A percentile compares a stretch with the other conserved stretches of the same genome.
These are phyloP conservation scores for Drosophila navojoa DNA, from an alignment of 1,140 invertebrate genomes.

Conservation along the genomic window DNA sequence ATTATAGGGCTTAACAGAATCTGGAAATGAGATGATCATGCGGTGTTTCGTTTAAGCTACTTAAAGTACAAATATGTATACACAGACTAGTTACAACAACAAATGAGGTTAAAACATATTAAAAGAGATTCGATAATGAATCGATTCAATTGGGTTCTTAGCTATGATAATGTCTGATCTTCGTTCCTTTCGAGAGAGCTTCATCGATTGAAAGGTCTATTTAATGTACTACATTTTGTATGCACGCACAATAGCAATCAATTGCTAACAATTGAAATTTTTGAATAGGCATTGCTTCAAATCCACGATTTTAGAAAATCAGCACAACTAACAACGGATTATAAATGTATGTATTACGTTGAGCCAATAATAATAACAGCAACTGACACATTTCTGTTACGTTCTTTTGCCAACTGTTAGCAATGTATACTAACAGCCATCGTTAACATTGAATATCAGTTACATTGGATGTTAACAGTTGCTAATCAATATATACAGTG, in stretches of 20 bases:
- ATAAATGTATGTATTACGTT: no score
- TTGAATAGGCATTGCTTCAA: no score
- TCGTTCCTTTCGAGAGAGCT: not conserved
- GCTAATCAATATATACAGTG: not conserved
- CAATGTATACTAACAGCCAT: no score
- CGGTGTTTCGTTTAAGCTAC: conserved; percentile 46
- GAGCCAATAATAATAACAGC: no score
- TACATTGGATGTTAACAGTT: not conserved
- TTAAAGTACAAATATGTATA: conserved; percentile 14
- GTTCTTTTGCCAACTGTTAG: no score
- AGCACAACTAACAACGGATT: no score
- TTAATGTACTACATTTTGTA: not conserved
- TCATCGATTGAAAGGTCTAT: not conserved
- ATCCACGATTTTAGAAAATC: no score
- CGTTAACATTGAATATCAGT: no score
- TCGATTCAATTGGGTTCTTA: not conserved
- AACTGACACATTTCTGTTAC: no score
- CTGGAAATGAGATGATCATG: conserved; percentile 82
- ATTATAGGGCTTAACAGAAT: conserved; percentile 83
- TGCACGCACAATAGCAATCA: no score
- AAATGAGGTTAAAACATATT: conserved; percentile 6
- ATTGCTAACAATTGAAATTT: no score
- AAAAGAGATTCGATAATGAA: not conserved
- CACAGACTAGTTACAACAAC: conserved; percentile 24
- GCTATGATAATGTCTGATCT: not conserved